Evolutionary conservation across 2,888 invertebrate genomes (phyloP).

Genomic region (Sarcophaga carnaria): DNA sequence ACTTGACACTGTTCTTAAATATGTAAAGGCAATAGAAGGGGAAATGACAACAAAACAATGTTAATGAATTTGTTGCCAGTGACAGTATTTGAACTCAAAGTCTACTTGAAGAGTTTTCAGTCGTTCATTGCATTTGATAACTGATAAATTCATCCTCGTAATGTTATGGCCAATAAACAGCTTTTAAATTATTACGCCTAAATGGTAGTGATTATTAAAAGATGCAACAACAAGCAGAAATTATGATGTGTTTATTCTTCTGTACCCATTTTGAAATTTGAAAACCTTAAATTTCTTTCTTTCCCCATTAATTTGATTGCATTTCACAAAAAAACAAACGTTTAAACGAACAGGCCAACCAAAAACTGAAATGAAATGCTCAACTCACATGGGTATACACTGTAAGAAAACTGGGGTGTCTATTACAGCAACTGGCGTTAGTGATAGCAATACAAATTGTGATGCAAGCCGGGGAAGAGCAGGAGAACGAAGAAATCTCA

Average conservation of each 20-base stretch:
- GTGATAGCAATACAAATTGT: neutral
- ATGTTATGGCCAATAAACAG: slow-evolving; percentile 43
- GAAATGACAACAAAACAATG: too few species aligned
- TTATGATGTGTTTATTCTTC: slow-evolving; percentile 49
- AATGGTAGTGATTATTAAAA: slow-evolving; percentile 62
- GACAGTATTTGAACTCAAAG: too few species aligned
- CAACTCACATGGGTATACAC: neutral
- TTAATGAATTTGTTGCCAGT: too few species aligned
- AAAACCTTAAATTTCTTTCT: slow-evolving; percentile 44
- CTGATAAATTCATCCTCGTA: slow-evolving; percentile 17
- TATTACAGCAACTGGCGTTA: slow-evolving; percentile 18
- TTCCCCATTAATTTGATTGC: slow-evolving; percentile 41
- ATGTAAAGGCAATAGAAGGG: too few species aligned
- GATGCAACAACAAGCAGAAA: slow-evolving; percentile 40
- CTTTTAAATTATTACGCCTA: slow-evolving; percentile 46
- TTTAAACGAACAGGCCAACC: neutral
- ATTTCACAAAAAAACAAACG: slow-evolving; percentile 4
- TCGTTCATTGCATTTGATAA: too few species aligned
- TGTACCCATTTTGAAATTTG: slow-evolving; percentile 12
- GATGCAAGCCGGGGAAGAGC: neutral
- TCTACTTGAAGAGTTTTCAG: too few species aligned
- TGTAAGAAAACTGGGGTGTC: neutral
- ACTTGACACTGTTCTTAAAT: too few species aligned
- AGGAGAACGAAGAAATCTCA: slow-evolving; percentile 21
- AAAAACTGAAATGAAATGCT: too few species aligned